These are phyloP conservation scores for Xenopus borealis DNA, from an alignment of 2,113 vertebrate genomes.

Conservation along the genomic window DNA sequence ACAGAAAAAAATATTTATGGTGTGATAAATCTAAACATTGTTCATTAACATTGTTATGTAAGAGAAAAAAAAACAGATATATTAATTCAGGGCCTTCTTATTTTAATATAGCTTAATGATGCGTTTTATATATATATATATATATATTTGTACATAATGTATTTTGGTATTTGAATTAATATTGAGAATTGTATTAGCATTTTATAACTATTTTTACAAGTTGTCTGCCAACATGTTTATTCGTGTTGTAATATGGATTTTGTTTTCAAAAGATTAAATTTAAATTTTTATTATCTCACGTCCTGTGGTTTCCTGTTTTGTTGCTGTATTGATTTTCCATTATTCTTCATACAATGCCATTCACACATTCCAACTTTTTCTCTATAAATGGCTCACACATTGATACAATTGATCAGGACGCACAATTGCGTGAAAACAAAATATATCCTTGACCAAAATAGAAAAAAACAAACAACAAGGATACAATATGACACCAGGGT, in stretches of 20 bases:
- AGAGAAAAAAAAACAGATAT: background rate
- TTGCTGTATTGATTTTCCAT: background rate
- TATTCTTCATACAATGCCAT: constrained; percentile 16
- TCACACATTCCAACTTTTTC: too few species aligned
- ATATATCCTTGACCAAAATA: constrained; percentile 58
- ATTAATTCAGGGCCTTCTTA: constrained; percentile 28
- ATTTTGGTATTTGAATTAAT: constrained; percentile 38
- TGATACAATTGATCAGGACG: constrained; percentile 24
- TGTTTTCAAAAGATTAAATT: constrained; percentile 24
- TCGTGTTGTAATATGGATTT: background rate
- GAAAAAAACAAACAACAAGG: constrained; percentile 55
- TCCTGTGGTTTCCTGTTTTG: constrained; percentile 2
- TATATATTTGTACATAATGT: constrained; percentile 33
- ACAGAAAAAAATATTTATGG: constrained; percentile 30
- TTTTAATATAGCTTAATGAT: constrained; percentile 9
- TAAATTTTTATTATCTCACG: constrained; percentile 19
- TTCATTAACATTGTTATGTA: constrained; percentile 26
- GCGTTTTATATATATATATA: background rate
- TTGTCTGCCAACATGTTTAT: constrained; percentile 4
- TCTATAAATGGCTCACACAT: too few species aligned
- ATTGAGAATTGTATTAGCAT: constrained; percentile 41
- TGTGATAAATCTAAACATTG: constrained; percentile 20
- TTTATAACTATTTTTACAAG: constrained; percentile 42
- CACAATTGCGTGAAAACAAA: constrained; percentile 21
- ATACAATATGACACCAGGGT: constrained; percentile 66